Base-by-base conservation (phyloP, 2,113 vertebrate genomes). In the Phoxinus phoxinus region DNA sequence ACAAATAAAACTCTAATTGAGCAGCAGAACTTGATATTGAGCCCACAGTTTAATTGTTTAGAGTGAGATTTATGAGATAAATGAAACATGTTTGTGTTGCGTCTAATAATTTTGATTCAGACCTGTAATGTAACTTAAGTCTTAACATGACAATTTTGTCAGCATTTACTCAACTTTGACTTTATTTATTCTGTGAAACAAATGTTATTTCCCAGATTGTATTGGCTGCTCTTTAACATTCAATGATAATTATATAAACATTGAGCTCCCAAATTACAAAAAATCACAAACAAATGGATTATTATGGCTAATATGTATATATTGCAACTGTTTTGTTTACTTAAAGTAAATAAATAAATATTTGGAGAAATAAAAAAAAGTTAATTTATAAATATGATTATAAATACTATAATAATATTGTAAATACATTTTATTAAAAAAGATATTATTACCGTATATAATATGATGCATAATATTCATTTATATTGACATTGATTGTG, bases 1-100 rank as follows among this genome's bases (percentile, higher is more conserved):
- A 81, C 27, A 41, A 67, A 53, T 53, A 41, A 17, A 59, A 32
- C 37, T 46, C 37, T 63, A 44, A 80, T 79, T 79, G 35, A 80
- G 56, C 58, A 8, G 30, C 27, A 37, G 19, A 58, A 61, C 15
- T 63, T 37, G 17, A 37, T 71, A 9, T 56, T 77, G 27, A 65
- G 25, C 23, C 30, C 51, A 77, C 51, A n/a, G 9, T 1, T 17
- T 6, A 17, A 25, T 41, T 25, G 10, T 37, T 59, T 8, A 15
- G 4, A 25, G 51, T 65, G 6, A 21, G 58, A 27, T 65, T 27
- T 63, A 32, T 21, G 13, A 19, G 25, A 53, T 53, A 35, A 56
- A 51, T 51, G 1, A 53, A 10, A 27, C 12, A 27, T 48, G n/a
- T 27, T 17, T 6, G 23, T 21, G 73, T 48, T 74, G 3, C 27